Percentiles rank a stretch among this genome's conserved stretches.
Conservation (phyloP, 2,113 vertebrate species). For the Ciconia maguari region DNA sequence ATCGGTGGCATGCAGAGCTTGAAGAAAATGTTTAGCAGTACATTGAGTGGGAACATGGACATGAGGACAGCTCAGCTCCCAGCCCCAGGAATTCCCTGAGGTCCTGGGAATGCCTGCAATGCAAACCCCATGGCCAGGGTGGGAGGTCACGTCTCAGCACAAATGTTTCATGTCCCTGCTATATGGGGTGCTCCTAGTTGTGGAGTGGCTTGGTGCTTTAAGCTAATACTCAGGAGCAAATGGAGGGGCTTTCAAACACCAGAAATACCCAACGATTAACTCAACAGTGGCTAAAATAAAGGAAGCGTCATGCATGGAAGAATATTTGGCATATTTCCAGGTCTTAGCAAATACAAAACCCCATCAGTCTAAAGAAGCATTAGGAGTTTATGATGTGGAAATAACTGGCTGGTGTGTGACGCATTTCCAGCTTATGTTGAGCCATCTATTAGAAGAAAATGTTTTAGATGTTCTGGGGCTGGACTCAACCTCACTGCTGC, state of each 20-base stretch:
- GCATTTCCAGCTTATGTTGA: slow-evolving; percentile 61
- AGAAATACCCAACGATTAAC: slow-evolving; percentile 31
- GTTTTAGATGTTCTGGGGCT: slow-evolving; percentile 40
- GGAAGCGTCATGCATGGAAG: background rate
- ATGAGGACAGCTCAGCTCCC: background rate
- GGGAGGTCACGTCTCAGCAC: background rate
- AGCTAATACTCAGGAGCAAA: slow-evolving; percentile 20
- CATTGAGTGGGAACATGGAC: background rate
- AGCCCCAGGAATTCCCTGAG: background rate
- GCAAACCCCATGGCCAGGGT: background rate
- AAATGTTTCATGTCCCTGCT: background rate
- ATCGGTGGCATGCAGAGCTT: background rate
- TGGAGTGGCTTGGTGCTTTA: background rate
- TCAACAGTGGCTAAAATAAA: slow-evolving; percentile 12
- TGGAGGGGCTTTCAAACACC: background rate
- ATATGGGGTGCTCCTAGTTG: background rate
- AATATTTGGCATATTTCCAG: slow-evolving; percentile 59
- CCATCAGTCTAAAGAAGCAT: slow-evolving; percentile 73
- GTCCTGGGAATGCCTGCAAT: background rate
- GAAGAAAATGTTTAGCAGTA: background rate
- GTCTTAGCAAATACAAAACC: slow-evolving; percentile 59
- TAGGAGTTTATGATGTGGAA: slow-evolving; percentile 80
- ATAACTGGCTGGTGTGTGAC: slow-evolving; percentile 71
- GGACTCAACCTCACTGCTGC: slow-evolving; percentile 40
- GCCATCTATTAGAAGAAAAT: slow-evolving; percentile 63